Conservation (phyloP, 2,888 invertebrate genomes). For the Leucania comma region DNA sequence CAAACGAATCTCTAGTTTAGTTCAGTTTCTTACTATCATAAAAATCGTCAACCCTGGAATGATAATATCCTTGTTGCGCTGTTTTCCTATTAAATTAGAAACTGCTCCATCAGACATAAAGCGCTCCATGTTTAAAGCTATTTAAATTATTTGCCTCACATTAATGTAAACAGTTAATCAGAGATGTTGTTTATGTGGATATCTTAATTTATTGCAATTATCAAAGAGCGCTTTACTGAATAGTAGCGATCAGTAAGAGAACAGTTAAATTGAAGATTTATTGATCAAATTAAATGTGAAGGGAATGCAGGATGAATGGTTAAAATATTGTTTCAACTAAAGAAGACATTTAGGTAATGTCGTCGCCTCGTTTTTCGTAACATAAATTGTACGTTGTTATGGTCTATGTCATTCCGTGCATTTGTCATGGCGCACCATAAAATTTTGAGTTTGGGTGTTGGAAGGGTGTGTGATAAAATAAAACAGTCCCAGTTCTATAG, state of each 20-base stretch:
- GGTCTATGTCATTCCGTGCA: constrained; percentile 21
- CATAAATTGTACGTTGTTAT: constrained; percentile 35
- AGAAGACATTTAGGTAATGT: constrained; percentile 20
- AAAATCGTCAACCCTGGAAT: constrained; percentile 35
- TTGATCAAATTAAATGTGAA: constrained; percentile 27
- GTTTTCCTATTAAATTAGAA: constrained; percentile 57
- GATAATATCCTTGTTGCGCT: constrained; percentile 55
- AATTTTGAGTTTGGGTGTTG: constrained; percentile 44
- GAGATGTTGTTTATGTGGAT: constrained; percentile 49
- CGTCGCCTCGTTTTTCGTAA: constrained; percentile 24
- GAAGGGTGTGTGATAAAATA: constrained; percentile 62
- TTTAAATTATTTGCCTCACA: constrained; percentile 54
- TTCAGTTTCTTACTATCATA: neutral
- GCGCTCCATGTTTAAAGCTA: constrained; percentile 41
- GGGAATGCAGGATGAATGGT: neutral
- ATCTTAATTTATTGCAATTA: constrained; percentile 47
- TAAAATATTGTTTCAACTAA: constrained; percentile 20
- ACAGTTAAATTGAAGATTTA: constrained; percentile 38
- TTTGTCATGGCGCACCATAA: constrained; percentile 49
- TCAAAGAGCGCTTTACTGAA: constrained; percentile 35
- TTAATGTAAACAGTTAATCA: constrained; percentile 52
- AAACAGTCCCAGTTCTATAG: constrained; percentile 63
- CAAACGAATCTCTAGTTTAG: neutral
- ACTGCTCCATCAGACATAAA: constrained; percentile 39
- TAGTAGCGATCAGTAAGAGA: constrained; percentile 22